phyloP scores from a whole-genome alignment of 2,113 vertebrate species.

The Vicugna pacos region DNA sequence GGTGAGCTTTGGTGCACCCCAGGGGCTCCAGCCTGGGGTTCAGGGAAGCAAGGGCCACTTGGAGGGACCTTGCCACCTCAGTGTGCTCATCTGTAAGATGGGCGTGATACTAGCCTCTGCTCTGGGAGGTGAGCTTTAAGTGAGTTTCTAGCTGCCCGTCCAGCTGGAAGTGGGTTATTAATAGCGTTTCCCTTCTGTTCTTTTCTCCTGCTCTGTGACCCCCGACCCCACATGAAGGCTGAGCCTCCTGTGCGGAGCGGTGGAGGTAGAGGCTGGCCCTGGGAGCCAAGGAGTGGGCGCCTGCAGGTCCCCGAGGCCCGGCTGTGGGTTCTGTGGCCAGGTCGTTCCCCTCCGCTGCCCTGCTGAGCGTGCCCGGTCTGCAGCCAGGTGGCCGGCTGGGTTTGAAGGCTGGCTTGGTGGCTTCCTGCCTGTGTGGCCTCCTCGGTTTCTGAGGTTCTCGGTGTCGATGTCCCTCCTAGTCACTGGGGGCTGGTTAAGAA shows the following conservation, averaged over 20 bases:
- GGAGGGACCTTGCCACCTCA: background rate
- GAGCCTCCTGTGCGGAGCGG: background rate
- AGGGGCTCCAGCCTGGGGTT: background rate
- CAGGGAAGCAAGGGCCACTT: background rate
- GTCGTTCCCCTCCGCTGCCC: constrained; percentile 68
- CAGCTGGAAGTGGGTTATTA: background rate
- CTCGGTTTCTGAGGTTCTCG: constrained; percentile 70
- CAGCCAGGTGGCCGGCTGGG: constrained; percentile 66
- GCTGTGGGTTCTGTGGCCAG: constrained; percentile 74
- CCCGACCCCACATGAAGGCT: background rate
- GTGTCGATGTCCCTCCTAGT: constrained; percentile 50
- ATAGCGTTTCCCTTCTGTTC: background rate
- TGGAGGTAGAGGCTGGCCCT: background rate
- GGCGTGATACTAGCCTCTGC: background rate
- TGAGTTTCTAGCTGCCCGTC: background rate
- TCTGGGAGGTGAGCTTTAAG: no score
- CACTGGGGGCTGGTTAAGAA: constrained; percentile 38
- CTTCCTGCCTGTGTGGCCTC: constrained; percentile 79
- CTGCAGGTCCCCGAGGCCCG: background rate
- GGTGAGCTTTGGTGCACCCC: no score
- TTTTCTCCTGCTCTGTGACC: background rate
- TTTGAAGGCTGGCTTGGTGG: constrained; percentile 69
- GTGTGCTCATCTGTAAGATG: background rate
- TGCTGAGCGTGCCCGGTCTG: constrained; percentile 51
- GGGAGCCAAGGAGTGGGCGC: background rate